Base-by-base conservation (phyloP, 2,113 vertebrate species). In the Mormyrus lacerda region DNA sequence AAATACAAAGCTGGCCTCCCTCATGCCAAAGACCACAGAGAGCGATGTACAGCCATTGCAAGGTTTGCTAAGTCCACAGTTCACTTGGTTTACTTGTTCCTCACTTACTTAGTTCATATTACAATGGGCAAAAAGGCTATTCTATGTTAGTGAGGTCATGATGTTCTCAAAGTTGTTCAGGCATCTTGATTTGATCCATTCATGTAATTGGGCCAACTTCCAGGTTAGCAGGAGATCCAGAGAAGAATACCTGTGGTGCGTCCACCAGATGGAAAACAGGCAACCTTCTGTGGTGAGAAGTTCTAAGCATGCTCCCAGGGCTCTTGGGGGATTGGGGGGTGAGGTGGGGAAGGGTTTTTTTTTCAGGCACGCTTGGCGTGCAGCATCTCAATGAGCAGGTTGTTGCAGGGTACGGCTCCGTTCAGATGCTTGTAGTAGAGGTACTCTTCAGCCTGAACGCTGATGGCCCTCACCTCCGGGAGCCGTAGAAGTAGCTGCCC, bases 401-500 rank as follows among this genome's bases (percentile, higher is more conserved):
- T 99, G 92, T 99, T 99, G 93, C 98, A 99, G 0, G 99, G 99
- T 89, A 99, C 98, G 24, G 99, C 98, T 44, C 98, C 99, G 0
- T 98, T 99, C 94, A 99, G 97, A 95, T 99, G 99, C 94, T 99
- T 99, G 95, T 98, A 98, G 92, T 99, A 99, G 90, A 99, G 97
- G 95, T 99, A 99, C 93, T 99, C 98, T 94, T 99, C 99, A 0
- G 99, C 99, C 95, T 99, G 98, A 96, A 98, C 95, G 92, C 99
- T 99, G 95, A 99, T 97, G 88, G 97, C 97, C 39, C 98, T 97
- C 94, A 99, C 98, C 94, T 99, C 98, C 0, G 98, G 98, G 55
- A 99, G 96, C 92, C 98, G 95, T 48, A 98, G 96, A 76, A 99
- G 97, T 31, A 99, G 96, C 94, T 99, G 99, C 90, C 98, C 97